Evolutionary conservation across 2,113 vertebrate genomes (phyloP).

Genomic region (Trogon surrucura): DNA sequence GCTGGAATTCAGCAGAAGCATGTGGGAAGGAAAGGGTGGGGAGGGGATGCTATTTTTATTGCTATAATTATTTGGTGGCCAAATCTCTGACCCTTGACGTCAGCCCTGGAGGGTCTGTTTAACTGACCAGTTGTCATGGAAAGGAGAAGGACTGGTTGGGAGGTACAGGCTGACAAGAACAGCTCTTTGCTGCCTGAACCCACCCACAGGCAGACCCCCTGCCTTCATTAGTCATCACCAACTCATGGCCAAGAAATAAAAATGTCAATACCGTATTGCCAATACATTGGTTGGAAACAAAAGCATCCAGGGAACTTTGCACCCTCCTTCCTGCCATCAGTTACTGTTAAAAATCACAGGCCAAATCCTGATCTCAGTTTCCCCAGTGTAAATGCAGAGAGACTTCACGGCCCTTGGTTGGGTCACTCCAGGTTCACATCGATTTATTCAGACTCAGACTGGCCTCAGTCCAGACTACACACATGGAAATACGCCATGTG

Average conservation of each 20-base stretch:
- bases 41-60: constrained; percentile 36
- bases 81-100: constrained; percentile 50
- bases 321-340: neutral
- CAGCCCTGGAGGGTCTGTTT: constrained; percentile 32
- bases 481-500: constrained; percentile 5
- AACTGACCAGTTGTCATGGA: constrained; percentile 42
- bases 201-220: constrained; percentile 43
- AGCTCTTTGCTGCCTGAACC: constrained; percentile 26
- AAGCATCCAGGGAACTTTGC: neutral
- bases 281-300: neutral
- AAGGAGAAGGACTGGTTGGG: neutral
- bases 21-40: constrained; percentile 52
- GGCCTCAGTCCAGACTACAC: neutral
- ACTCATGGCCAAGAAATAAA: constrained; percentile 28
- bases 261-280: constrained; percentile 26
- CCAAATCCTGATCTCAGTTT: constrained; percentile 45
- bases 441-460: neutral
- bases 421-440: neutral
- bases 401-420: neutral
- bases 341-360: neutral
- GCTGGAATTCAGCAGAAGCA: constrained; percentile 19
- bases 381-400: neutral
- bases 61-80: constrained; percentile 50
- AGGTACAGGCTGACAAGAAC: neutral
- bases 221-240: constrained; percentile 25